Evolutionary conservation across 2,113 vertebrate species (phyloP), one percentile per base, ranked within the genome.

Genomic region (Patagioenas fasciata): DNA sequence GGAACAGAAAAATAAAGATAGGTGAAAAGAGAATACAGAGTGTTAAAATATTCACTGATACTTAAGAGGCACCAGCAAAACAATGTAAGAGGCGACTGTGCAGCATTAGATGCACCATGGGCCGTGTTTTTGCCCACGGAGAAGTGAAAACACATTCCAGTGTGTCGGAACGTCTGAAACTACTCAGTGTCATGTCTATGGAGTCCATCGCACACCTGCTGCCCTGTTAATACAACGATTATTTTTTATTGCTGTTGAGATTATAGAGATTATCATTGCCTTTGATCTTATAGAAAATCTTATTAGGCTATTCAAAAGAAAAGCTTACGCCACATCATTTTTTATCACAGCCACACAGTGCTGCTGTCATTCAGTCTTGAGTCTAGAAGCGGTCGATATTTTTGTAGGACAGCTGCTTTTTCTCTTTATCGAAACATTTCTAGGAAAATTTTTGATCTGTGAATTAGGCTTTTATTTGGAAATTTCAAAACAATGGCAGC

Each of bases 221-320:
- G 67, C 72, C 83, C 70, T 58, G 21, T 40, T 93, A 36, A 60
- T 44, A 58, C 83, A 40, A 66, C 70, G 60, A 58, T 13, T 18
- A 23, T 83, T 92, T 80, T 61, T 61, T 31, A 24, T 18, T 75
- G 78, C 51, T 60, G 48, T 65, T 91, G 36, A 70, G 89, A 80
- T 93, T 56, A 75, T n/a, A n/a, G n/a, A n/a, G n/a, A n/a, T n/a
- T n/a, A n/a, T n/a, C n/a, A n/a, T n/a, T n/a, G n/a, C 61, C 70
- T 87, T 95, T 94, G 80, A 91, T 93, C 78, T 88, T 31, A 29
- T 3, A 72, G 84, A 87, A 92, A 79, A 89, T 82, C 77, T 81
- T 53, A 61, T 32, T 73, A 79, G 75, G 31, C 34, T 69, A 32
- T 57, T 78, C 47, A 83, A 82, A 94, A 93, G 58, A 88, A 85